Evolutionary conservation across 2,113 vertebrate species (phyloP).

Genomic region (Lagopus muta): DNA sequence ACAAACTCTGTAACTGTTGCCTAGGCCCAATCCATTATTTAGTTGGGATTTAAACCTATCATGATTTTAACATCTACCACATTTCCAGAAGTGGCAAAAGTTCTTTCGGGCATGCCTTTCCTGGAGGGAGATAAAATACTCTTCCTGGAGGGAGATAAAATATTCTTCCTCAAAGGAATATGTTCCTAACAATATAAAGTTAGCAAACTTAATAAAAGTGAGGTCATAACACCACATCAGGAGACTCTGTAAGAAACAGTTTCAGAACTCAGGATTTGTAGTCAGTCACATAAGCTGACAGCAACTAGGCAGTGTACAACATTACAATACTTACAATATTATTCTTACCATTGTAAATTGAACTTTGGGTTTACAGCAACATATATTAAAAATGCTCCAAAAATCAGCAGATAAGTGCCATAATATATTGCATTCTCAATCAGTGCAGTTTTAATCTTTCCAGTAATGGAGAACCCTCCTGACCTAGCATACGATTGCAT

Average conservation of each 20-base stretch:
- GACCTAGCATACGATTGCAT: conserved; percentile 95
- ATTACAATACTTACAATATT: neutral
- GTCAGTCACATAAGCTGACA: neutral
- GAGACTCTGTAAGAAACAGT: neutral
- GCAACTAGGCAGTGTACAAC: neutral
- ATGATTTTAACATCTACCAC: neutral
- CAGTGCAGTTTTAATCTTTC: conserved; percentile 92
- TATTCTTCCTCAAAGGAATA: neutral
- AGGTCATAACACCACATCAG: neutral
- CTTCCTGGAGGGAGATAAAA: neutral
- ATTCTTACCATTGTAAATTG: conserved; percentile 87
- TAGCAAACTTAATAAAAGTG: neutral
- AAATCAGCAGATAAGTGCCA: conserved; percentile 93
- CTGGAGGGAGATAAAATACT: neutral
- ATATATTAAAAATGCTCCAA: conserved; percentile 92
- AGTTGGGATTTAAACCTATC: fast-evolving
- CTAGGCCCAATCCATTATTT: neutral
- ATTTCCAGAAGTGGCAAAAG: neutral
- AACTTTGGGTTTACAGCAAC: conserved; percentile 88
- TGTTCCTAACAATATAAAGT: neutral
- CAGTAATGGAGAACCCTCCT: conserved; percentile 90
- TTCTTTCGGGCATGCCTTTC: neutral
- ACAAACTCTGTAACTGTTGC: neutral
- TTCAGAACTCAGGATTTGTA: neutral
- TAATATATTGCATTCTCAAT: conserved; percentile 97